Conservation (phyloP, 2,113 vertebrate species). For the Hystrix cristata region DNA sequence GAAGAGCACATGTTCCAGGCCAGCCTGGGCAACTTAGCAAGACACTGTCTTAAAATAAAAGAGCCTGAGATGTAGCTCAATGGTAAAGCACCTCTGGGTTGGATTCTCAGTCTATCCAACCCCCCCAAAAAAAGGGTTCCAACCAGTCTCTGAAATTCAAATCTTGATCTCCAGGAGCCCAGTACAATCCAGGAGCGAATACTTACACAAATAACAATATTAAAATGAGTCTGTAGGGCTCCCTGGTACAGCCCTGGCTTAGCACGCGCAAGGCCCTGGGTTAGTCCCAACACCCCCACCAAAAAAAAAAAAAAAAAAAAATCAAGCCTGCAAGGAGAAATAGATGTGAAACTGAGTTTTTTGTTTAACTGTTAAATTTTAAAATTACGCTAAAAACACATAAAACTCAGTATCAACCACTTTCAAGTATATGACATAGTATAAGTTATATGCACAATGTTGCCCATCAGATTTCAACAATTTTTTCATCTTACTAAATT, state of each 20-base stretch:
- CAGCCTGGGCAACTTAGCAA: not conserved
- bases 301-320: not conserved
- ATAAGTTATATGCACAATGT: not conserved
- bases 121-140: not conserved
- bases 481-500: not conserved
- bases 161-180: not conserved
- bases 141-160: conserved; percentile 47
- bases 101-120: not conserved
- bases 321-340: not conserved
- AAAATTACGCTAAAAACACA: not conserved
- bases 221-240: not conserved
- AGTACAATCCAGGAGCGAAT: not conserved
- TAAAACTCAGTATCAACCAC: not conserved
- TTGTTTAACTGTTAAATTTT: not conserved
- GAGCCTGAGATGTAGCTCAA: not conserved
- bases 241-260: not conserved
- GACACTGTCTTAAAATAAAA: not conserved
- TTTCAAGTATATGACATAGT: not conserved
- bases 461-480: not conserved
- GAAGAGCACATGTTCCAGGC: not conserved
- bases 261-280: too few species aligned
- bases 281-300: not conserved
- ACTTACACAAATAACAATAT: conserved; percentile 12
- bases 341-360: not conserved
- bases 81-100: not conserved